Base-by-base conservation (phyloP, 2,888 invertebrate genomes). In the Drymonia ruficornis region DNA sequence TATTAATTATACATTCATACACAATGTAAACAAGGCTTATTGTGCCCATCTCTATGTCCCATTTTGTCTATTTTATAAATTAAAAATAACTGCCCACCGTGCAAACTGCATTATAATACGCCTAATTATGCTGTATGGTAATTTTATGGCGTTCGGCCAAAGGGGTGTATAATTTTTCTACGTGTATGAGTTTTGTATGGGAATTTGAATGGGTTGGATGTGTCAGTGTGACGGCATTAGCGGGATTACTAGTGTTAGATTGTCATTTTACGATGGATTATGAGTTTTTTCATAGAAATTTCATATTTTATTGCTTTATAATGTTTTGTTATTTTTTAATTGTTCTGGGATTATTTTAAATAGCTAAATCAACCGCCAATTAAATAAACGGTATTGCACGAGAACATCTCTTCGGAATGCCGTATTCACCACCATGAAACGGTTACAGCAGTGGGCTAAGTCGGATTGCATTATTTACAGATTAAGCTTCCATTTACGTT, bases 1-100 rank as follows among this genome's bases (percentile, higher is more conserved):
- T 80, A 88, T 90, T 89, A 90, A 88, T 91, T 91, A 91, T 91
- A 84, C 91, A 91, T 91, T 91, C 91, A 77, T 76, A 67, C 71
- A 76, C 84, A 89, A 91, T 88, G 91, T 92, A 91, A 91, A 92
- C 91, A 92, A 74, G 72, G 71, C 63, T 69, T 75, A 83, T 90
- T 90, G 89, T 79, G 67, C 56, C 61, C 52, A 60, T 44, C 49
- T 53, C 56, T 59, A n/a, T n/a, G 43, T 73, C 52, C 67, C 67
- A 72, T 72, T 84, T 84, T 83, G 83, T 86, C 86, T 86, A 87
- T 81, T 78, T 68, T 61, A 64, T 61, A 65, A 56, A 70, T 74
- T 76, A 72, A 74, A 77, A 76, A 80, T 75, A 69, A 71, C 74
- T 84, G 87, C 84, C 87, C 89, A 87, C 87, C 82, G 75, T 84